Evolutionary conservation across 2,113 vertebrate genomes (phyloP).

Genomic region (Cyanoderma ruficeps): DNA sequence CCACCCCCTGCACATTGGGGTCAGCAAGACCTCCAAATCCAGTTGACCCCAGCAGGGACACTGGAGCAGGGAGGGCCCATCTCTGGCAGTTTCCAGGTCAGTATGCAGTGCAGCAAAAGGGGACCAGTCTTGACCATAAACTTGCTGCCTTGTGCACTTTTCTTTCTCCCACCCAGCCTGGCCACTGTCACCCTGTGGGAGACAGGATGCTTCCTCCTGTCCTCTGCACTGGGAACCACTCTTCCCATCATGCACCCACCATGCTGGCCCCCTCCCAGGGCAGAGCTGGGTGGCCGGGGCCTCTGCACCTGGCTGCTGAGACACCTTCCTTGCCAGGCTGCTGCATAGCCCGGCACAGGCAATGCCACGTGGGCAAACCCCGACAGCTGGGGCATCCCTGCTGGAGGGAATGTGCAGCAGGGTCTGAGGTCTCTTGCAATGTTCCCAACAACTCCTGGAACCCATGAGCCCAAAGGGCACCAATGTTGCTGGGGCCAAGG

Average conservation of each 20-base stretch:
- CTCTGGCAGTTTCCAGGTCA: not conserved
- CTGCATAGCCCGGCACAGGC: not conserved
- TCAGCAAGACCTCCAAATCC: not conserved
- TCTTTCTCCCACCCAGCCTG: not conserved
- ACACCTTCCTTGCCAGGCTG: not conserved
- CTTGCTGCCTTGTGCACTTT: not conserved
- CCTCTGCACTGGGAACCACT: not conserved
- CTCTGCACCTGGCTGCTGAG: fast-evolving
- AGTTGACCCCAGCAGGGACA: not conserved
- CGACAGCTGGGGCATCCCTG: not conserved
- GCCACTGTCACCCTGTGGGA: not conserved
- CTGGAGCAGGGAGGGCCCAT: not conserved
- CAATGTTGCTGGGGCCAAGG: fast-evolving
- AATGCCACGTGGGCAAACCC: not conserved
- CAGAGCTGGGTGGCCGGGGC: not conserved
- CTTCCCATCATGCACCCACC: fast-evolving
- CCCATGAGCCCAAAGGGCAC: not conserved
- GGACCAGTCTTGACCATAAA: not conserved
- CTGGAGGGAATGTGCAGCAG: not conserved
- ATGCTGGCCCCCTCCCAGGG: not conserved
- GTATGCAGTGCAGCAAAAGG: not conserved
- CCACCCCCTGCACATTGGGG: fast-evolving
- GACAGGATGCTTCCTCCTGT: not conserved
- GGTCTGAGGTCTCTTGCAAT: not conserved
- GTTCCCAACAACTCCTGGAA: not conserved